Base-by-base conservation (phyloP, 1,140 invertebrate genomes). In the Lutraria rhynchaena region DNA sequence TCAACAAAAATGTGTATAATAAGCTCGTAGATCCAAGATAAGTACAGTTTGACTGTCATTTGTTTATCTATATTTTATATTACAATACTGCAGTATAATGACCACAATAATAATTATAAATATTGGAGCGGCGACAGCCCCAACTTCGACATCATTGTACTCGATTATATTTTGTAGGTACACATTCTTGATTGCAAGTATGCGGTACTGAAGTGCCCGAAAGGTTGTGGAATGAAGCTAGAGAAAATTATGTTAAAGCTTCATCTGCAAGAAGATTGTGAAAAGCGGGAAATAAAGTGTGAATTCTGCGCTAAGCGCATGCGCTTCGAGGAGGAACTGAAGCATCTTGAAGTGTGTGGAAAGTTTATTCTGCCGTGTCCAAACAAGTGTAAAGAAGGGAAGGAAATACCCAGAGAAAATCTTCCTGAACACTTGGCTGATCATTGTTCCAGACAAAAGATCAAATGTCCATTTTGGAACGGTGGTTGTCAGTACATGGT, bases 131-230 rank as follows among this genome's bases (percentile, higher is more conserved):
- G n/a, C n/a, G n/a, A n/a, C n/a, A n/a, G n/a, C n/a, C n/a, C n/a
- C n/a, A n/a, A n/a, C n/a, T n/a, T n/a, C n/a, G n/a, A n/a, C n/a
- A n/a, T n/a, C n/a, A n/a, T n/a, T n/a, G n/a, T n/a, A n/a, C n/a
- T n/a, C n/a, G n/a, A n/a, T n/a, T n/a, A n/a, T n/a, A n/a, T n/a
- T n/a, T n/a, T n/a, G 27, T 61, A 96, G 96, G 95, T 94, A 57
- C 97, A 98, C 90, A 93, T 98, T 53, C 97, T 97, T 91, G 96
- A 96, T n/a, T 98, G 97, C 94, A 97, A 97, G 91, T 96, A 97
- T 90, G 96, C 97, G 88, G 95, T 96, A 19, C 94, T 96, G 57
- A 95, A 96, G 24, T 98, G 97, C 91, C 95, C 95, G 17, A 96
- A 96, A 87, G 95, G 96, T 87, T 98, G 97, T 89, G 97, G 97